Conservation (phyloP, 2,113 vertebrate species). For the Albula glossodonta region DNA sequence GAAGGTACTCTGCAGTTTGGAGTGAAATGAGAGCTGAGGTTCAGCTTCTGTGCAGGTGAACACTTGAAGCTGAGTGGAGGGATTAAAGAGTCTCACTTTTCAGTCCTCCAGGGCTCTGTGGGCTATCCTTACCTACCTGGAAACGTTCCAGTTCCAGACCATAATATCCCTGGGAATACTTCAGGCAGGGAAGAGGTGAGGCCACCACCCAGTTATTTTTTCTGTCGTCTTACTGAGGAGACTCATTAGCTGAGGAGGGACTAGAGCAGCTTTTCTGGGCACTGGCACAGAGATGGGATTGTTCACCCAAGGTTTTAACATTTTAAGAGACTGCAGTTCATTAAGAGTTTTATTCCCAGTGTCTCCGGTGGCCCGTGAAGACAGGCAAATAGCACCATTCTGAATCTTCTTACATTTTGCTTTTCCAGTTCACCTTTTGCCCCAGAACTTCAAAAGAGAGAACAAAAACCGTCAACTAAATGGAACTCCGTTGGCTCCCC, state of each 20-base stretch:
- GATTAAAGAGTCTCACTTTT: neutral
- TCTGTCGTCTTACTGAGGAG: neutral
- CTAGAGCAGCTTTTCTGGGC: neutral
- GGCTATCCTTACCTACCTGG: neutral
- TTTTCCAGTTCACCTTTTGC: neutral
- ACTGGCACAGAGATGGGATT: neutral
- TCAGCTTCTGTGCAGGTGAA: neutral
- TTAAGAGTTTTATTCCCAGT: neutral
- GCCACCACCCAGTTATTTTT: neutral
- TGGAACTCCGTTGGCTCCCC: constrained; percentile 46
- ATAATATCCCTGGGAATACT: neutral
- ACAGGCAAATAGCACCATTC: constrained; percentile 51
- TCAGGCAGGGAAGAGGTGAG: neutral
- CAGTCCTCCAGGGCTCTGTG: neutral
- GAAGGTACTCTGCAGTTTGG: neutral
- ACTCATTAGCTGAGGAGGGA: neutral
- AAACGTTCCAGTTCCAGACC: neutral
- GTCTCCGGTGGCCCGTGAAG: constrained; percentile 44
- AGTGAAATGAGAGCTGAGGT: neutral
- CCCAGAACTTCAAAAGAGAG: constrained; percentile 28
- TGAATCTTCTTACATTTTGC: constrained; percentile 50
- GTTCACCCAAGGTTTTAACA: neutral
- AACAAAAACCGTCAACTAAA: constrained; percentile 54
- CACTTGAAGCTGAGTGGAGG: neutral
- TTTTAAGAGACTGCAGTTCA: neutral